phyloP scores from a whole-genome alignment of 2,113 vertebrate species.

The Aythya baeri region DNA sequence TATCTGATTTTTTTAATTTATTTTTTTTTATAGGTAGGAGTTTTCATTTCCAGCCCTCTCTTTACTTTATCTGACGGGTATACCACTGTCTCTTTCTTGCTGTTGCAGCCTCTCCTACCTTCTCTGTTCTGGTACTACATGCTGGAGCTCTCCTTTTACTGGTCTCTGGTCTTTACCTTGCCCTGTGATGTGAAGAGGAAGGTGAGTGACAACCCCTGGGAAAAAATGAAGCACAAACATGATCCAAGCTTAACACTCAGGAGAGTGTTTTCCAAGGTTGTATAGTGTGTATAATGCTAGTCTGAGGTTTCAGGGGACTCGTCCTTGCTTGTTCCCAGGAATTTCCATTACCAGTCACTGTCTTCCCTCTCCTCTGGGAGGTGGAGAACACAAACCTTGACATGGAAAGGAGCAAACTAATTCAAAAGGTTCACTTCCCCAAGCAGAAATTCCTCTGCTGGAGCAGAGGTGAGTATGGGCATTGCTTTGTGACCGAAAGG shows the following conservation, averaged over 20 bases:
- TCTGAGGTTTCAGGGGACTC: background rate
- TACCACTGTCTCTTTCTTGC: background rate
- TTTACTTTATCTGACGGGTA: background rate
- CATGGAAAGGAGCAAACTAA: background rate
- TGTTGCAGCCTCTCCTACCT: conserved; percentile 78
- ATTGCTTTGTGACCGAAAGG: background rate
- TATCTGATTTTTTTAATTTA: background rate
- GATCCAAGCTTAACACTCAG: background rate
- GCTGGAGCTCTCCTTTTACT: conserved; percentile 89
- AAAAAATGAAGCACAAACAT: background rate
- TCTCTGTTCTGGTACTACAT: conserved; percentile 90
- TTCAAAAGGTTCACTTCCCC: background rate
- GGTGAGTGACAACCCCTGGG: conserved; percentile 75
- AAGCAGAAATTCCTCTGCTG: background rate
- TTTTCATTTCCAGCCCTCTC: background rate
- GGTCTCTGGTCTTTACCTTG: conserved; percentile 86
- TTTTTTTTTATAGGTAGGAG: background rate
- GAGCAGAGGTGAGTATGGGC: background rate
- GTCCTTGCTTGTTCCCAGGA: background rate
- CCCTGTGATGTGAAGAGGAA: conserved; percentile 92
- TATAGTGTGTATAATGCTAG: background rate
- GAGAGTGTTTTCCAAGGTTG: background rate
- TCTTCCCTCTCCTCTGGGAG: background rate
- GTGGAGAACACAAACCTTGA: background rate
- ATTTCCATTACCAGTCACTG: background rate